These are phyloP conservation scores for Ptychoptera albimana DNA, from an alignment of 2,888 invertebrate species.

Conservation along the genomic window DNA sequence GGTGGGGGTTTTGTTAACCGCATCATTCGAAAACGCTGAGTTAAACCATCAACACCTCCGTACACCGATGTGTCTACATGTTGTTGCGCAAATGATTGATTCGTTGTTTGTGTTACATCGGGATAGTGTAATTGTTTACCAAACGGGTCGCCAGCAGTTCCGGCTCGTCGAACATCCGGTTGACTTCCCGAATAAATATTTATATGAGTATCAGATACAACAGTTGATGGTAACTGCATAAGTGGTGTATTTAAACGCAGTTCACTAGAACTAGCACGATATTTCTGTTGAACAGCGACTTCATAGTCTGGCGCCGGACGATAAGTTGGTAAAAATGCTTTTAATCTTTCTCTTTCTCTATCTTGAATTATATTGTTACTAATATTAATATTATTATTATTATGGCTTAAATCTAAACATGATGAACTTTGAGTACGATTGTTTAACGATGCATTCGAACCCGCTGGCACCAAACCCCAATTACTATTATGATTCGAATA, in stretches of 20 bases:
- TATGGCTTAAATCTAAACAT: slow-evolving; percentile 28
- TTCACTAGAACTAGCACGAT: slow-evolving; percentile 41
- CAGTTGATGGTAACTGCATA: slow-evolving; percentile 16
- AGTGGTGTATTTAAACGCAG: slow-evolving; percentile 14
- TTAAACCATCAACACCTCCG: slow-evolving; percentile 21
- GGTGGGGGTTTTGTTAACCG: slow-evolving; percentile 55
- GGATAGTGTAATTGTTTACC: slow-evolving; percentile 36
- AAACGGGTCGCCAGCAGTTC: neutral
- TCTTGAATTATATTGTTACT: slow-evolving; percentile 8
- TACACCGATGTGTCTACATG: slow-evolving; percentile 16
- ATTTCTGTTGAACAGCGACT: slow-evolving; percentile 78
- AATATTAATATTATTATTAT: slow-evolving; percentile 19
- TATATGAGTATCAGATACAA: slow-evolving; percentile 11
- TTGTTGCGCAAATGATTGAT: slow-evolving; percentile 17
- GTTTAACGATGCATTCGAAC: slow-evolving; percentile 1
- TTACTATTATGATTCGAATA: neutral
- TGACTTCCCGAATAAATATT: slow-evolving; percentile 41
- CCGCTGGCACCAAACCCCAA: neutral
- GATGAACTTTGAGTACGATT: slow-evolving; percentile 25
- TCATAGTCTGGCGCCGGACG: slow-evolving; percentile 91
- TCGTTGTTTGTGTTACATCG: slow-evolving; percentile 42
- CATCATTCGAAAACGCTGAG: slow-evolving; percentile 27
- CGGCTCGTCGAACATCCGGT: slow-evolving; percentile 36
- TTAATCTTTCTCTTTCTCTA: slow-evolving; percentile 34
- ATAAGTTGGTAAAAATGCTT: slow-evolving; percentile 67